These are phyloP conservation scores for Phasianus colchicus DNA, from an alignment of 2,113 vertebrate species.

Conservation along the genomic window DNA sequence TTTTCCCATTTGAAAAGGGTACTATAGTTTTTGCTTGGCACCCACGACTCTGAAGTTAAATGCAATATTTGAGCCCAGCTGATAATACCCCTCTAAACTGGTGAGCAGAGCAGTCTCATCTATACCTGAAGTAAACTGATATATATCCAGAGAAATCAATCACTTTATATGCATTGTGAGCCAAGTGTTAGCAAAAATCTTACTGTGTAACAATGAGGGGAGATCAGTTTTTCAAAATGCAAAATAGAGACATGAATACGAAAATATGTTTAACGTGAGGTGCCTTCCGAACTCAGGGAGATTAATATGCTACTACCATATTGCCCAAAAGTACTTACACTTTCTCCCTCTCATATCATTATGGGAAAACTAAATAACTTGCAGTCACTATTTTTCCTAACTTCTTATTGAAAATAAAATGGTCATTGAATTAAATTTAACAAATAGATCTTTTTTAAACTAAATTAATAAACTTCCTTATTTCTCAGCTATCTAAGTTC, in stretches of 20 bases:
- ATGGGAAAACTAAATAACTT: slow-evolving; percentile 29
- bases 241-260: neutral
- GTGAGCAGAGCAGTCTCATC: neutral
- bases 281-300: neutral
- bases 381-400: slow-evolving; percentile 46
- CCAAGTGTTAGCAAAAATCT: neutral
- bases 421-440: slow-evolving; percentile 68
- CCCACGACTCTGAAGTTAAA: neutral
- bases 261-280: neutral
- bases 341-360: neutral
- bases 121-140: neutral
- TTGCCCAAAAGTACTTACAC: neutral
- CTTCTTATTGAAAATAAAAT: slow-evolving; percentile 53
- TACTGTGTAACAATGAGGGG: neutral
- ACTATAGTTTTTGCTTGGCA: neutral
- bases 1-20: neutral
- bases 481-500: slow-evolving; percentile 74
- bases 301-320: neutral
- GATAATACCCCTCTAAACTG: neutral
- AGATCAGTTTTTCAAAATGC: neutral
- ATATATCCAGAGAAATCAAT: neutral
- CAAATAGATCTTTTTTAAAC: slow-evolving; percentile 74
- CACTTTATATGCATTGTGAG: neutral
- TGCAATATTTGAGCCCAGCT: neutral
- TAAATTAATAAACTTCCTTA: slow-evolving; percentile 81